A percentile compares a stretch with the other conserved stretches of the same genome.
Conservation (phyloP, 2,113 vertebrate genomes). For the Terrapene triunguis region DNA sequence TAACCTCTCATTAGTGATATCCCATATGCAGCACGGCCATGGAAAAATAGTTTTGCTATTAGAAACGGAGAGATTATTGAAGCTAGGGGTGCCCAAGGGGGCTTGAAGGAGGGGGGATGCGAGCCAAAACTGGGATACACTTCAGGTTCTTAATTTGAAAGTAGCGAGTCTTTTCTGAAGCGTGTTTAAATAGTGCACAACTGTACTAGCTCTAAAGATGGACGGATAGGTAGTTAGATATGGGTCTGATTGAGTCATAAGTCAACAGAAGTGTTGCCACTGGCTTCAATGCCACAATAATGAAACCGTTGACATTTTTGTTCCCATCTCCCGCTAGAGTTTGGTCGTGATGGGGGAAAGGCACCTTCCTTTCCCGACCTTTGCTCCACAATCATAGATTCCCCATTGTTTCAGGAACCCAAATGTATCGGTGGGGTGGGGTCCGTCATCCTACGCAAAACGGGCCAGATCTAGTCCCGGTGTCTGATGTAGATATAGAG, state of each 20-base stretch:
- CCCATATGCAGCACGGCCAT: neutral
- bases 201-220: neutral
- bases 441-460: neutral
- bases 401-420: neutral
- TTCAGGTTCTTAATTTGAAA: neutral
- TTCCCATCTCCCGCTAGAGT: neutral
- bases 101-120: neutral
- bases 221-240: too few relatives aligned
- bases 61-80: neutral
- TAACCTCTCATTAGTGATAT: constrained; percentile 3
- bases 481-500: too few relatives aligned
- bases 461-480: neutral
- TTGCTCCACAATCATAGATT: neutral
- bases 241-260: neutral
- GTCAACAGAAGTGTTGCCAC: neutral
- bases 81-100: rapidly evolving
- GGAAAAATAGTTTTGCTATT: neutral
- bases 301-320: neutral
- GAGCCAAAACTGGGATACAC: neutral
- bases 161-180: neutral
- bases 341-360: too few relatives aligned
- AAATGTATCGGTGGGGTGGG: neutral
- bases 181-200: too few relatives aligned
- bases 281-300: neutral
- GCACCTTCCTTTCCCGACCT: neutral